Base-by-base conservation (phyloP, 64 coral and sea anemone genomes). In the Actinia equina region DNA sequence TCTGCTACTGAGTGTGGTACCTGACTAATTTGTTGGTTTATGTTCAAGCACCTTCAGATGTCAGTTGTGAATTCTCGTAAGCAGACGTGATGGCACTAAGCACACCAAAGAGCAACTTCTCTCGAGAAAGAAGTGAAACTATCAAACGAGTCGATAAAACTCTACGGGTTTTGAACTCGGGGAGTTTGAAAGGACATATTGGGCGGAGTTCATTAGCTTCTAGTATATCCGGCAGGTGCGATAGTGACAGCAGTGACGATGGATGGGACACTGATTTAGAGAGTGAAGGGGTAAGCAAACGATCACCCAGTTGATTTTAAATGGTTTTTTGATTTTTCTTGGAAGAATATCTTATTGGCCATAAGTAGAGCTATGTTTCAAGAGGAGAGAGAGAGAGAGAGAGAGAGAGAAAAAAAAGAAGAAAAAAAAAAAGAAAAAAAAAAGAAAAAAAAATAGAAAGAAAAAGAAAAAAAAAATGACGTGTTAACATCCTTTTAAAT, bases 231-330 rank as follows among this genome's bases (percentile, higher is more conserved):
- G 41, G 43, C 8, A 57, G 19, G 18, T 27, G 10, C 0, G 30
- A 45, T 42, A 71, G 64, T 70, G 82, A 82, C 4, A 81, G 87
- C 56, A 93, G 91, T 52, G 91, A 85, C 15, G 92, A 89, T 59
- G 89, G 85, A 27, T 96, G 94, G 91, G 94, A 96, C 77, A 96
- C 94, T 15, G 94, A 96, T 56, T 89, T 96, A 67, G 94, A 96
- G 70, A 82, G 70, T 78, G 91, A 96, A 16, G 88, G 83, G 85
- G 94, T 95, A 83, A 84, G 90, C 86, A 42, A 19, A 45, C 58
- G 7, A 18, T 49, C 45, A 49, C 45, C 7, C 3, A 49, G 7
- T n/a, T n/a, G n/a, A n/a, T n/a, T n/a, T n/a, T n/a, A n/a, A n/a
- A n/a, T n/a, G n/a, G n/a, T n/a, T n/a, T n/a, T n/a, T n/a, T n/a